Base-by-base conservation (phyloP, 1,140 invertebrate genomes). In the Drosophila ananassae region DNA sequence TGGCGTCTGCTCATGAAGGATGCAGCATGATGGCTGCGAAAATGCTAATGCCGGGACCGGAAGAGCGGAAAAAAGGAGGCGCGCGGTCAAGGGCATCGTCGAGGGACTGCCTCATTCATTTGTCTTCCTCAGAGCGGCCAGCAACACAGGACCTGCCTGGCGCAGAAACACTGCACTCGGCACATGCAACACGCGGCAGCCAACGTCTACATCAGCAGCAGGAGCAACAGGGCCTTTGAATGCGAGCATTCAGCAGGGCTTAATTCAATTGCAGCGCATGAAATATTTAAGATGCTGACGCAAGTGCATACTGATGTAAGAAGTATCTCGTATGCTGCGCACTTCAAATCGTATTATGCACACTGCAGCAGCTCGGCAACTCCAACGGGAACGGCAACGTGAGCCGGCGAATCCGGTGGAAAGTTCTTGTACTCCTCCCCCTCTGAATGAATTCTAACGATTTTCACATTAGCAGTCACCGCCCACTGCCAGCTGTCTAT, bases 251-350 rank as follows among this genome's bases (percentile, higher is more conserved):
- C 44, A 50, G 32, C 32, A 47, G 62, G 22, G 67, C 51, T 73
- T 89, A 83, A 87, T 89, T 89, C 83, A 89, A 89, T 85, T 89
- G 79, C 83, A 72, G 60, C 62, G 50, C 67, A 87, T 87, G 60
- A 89, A 87, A 89, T 87, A 87, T 89, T 87, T 72, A 87, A 83
- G 72, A 77, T 62, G 57, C 75, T 68, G 67, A 78, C 78, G 71
- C 73, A 87, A 77, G 73, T 71, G 63, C 58, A 61, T 47, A 21
- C 47, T 46, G 21, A 47, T 68, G 37, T 59, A 72, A 68, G 56
- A 72, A 68, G 56, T 77, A 62, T 72, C 74, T 48, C 44, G 58
- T 59, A 59, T 52, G 58, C 47, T 74, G 56, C 56, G 60, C 62
- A 69, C 63, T 77, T 62, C 21, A 75, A 85, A 89, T 85, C 82